These are phyloP conservation scores for Chaetodon trifasciatus DNA, from an alignment of 2,797 vertebrate species.

Conservation along the genomic window DNA sequence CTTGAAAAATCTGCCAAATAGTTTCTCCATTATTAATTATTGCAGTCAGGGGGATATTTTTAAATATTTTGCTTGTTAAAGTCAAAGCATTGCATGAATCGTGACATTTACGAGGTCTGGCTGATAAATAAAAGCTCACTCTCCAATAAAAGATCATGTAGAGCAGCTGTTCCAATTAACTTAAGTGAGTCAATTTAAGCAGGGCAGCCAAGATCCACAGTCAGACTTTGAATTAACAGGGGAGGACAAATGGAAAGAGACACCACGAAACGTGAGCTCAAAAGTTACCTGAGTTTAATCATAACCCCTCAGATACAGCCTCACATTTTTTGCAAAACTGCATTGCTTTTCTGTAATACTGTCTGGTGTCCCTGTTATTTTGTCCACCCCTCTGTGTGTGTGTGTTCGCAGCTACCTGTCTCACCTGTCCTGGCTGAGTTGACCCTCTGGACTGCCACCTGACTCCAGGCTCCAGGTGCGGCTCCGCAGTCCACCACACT, in stretches of 20 bases:
- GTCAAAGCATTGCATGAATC: not conserved
- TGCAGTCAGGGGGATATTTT: not conserved
- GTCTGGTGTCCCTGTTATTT: no score
- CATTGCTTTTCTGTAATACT: not conserved
- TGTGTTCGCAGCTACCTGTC: not conserved
- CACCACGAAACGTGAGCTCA: not conserved
- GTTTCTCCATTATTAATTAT: not conserved
- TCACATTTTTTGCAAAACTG: not conserved
- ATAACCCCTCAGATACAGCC: not conserved
- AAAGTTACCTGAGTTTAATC: not conserved
- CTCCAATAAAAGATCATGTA: not conserved
- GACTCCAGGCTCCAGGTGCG: constrained; percentile 96
- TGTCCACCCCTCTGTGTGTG: not conserved
- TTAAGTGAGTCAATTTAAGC: not conserved
- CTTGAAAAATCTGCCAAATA: not conserved
- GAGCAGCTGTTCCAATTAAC: not conserved
- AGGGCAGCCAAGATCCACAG: not conserved
- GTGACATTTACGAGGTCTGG: not conserved
- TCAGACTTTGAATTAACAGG: not conserved
- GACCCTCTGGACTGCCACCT: constrained; percentile 91
- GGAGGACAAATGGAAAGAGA: not conserved
- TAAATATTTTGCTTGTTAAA: not conserved
- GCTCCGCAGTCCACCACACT: constrained; percentile 94
- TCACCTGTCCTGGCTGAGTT: constrained; percentile 90
- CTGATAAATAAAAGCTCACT: not conserved